Percentiles rank a stretch among this genome's conserved stretches.
Evolutionary conservation across 2,797 vertebrate species (phyloP).

Genomic region (Macropus fuliginosus): DNA sequence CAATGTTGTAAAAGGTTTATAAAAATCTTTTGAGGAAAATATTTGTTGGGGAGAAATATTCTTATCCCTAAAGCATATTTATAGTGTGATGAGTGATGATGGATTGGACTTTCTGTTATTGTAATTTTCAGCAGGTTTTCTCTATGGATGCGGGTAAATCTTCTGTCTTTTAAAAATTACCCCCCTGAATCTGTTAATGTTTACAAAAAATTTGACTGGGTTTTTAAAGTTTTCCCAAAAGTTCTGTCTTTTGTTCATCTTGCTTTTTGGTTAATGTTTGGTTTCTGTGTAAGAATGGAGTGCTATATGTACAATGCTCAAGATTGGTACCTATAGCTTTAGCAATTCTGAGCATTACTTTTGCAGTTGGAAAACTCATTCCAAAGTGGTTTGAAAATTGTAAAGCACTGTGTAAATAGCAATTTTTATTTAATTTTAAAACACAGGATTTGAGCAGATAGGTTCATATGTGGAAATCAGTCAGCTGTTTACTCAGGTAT

Average conservation of each 20-base stretch:
- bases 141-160: conserved; percentile 29
- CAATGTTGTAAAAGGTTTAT: conserved; percentile 1
- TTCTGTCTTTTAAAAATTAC: not conserved
- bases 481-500: not conserved
- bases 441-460: not conserved
- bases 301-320: conserved; percentile 24
- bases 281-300: not conserved
- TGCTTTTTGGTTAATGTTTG: conserved; percentile 27
- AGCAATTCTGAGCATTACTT: conserved; percentile 41
- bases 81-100: conserved; percentile 11
- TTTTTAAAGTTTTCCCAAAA: conserved; percentile 33
- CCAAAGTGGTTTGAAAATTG: not conserved
- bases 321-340: conserved; percentile 8
- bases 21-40: not conserved
- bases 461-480: not conserved
- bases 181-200: not conserved
- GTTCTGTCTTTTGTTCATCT: not conserved
- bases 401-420: not conserved
- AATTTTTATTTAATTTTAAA: not conserved
- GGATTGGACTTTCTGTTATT: conserved; percentile 21
- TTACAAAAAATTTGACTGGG: conserved; percentile 25
- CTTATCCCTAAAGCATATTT: conserved; percentile 2
- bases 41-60: conserved; percentile 34
- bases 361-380: not conserved
- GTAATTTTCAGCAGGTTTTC: conserved; percentile 28